A percentile compares a stretch with the other conserved stretches of the same genome.
These are phyloP conservation scores for Danaus chrysippus DNA, from an alignment of 2,888 invertebrate species.

Conservation along the genomic window DNA sequence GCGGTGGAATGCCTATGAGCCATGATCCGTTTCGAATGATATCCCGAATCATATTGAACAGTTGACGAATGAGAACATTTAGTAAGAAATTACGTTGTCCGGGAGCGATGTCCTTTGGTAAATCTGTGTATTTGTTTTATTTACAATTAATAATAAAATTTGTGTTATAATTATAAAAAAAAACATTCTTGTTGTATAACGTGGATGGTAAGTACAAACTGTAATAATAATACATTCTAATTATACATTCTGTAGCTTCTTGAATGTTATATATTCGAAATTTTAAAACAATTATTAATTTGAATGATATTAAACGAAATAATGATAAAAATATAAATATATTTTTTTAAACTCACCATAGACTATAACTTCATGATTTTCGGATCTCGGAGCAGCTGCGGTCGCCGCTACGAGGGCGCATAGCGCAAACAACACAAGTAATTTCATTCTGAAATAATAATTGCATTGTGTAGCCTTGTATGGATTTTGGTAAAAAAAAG, in stretches of 20 bases:
- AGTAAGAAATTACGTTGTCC: slow-evolving; percentile 44
- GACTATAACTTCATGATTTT: slow-evolving; percentile 31
- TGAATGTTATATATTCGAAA: too few species aligned
- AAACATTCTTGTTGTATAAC: too few species aligned
- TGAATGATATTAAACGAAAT: too few species aligned
- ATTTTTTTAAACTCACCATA: slow-evolving; percentile 21
- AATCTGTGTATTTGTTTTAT: slow-evolving; percentile 22
- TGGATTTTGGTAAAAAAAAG: background rate
- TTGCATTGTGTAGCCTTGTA: slow-evolving; percentile 1
- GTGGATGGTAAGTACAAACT: too few species aligned
- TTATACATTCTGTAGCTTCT: too few species aligned
- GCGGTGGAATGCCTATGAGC: slow-evolving; percentile 49
- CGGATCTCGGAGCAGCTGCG: slow-evolving; percentile 48
- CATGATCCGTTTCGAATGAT: slow-evolving; percentile 56
- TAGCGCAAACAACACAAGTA: slow-evolving; percentile 46
- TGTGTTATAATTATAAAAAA: too few species aligned
- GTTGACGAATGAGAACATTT: slow-evolving; percentile 50
- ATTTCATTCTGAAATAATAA: slow-evolving; percentile 55
- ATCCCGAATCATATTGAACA: slow-evolving; percentile 48
- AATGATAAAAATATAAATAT: too few species aligned
- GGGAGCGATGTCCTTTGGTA: slow-evolving; percentile 11
- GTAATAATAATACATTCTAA: too few species aligned
- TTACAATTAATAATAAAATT: too few species aligned
- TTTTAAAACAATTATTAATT: too few species aligned
- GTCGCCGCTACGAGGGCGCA: slow-evolving; percentile 41